These are phyloP conservation scores for Trichosurus vulpecula DNA, from an alignment of 2,797 vertebrate species.

Conservation along the genomic window DNA sequence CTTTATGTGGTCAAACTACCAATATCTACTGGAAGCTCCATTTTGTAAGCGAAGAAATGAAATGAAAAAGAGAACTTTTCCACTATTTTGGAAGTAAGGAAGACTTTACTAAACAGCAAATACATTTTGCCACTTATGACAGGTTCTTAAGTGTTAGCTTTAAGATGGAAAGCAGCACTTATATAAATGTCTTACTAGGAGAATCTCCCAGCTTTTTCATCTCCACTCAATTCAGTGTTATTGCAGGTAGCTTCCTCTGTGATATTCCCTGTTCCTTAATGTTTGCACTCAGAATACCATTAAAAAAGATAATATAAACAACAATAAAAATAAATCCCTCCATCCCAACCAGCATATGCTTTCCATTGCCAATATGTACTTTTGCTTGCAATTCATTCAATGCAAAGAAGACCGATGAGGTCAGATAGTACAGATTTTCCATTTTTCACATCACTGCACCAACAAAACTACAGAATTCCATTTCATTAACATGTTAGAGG, in stretches of 20 bases:
- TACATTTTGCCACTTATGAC: background rate
- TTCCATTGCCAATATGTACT: conserved; percentile 40
- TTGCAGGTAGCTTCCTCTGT: background rate
- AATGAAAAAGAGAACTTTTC: background rate
- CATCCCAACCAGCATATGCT: accelerated
- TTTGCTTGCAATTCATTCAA: conserved; percentile 43
- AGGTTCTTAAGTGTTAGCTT: background rate
- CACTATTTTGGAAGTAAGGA: background rate
- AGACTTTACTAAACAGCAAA: conserved; percentile 1
- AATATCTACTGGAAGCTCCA: background rate
- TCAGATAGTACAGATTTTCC: conserved; percentile 76
- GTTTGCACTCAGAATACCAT: background rate
- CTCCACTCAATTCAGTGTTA: background rate
- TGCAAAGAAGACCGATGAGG: conserved; percentile 69
- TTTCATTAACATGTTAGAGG: conserved; percentile 47
- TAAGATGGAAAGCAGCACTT: background rate
- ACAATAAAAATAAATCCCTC: conserved; percentile 8
- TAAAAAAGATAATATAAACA: background rate
- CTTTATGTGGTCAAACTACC: conserved; percentile 35
- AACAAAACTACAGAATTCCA: conserved; percentile 53
- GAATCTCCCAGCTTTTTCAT: conserved; percentile 1
- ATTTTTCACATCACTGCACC: conserved; percentile 80
- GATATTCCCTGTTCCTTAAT: background rate
- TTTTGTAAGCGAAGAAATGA: background rate
- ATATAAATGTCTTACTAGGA: background rate